A percentile compares a stretch with the other conserved stretches of the same genome.
phyloP scores from a whole-genome alignment of 2,797 vertebrate genomes.

The Amphiprion clarkii region DNA sequence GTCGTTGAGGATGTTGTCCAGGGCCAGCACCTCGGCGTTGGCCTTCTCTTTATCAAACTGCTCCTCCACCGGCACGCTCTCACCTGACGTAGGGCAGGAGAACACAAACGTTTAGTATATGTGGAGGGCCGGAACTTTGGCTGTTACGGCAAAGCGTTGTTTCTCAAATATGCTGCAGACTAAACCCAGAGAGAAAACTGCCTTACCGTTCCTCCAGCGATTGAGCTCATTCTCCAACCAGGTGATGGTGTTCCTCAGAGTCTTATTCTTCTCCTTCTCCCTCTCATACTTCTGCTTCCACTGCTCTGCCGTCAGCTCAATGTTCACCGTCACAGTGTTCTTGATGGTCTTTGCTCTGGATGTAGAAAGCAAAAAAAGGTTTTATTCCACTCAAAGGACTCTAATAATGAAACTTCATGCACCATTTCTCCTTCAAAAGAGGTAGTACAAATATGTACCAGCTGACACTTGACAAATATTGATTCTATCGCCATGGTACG shows the following conservation, averaged over 20 bases:
- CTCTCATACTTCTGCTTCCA: constrained; percentile 99
- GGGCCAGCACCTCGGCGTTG: constrained; percentile 91
- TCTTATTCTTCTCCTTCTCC: constrained; percentile 96
- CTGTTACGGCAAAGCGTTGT: too few relatives aligned
- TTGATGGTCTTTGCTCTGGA: constrained; percentile 98
- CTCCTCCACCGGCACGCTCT: constrained; percentile 94
- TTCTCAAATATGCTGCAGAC: too few relatives aligned
- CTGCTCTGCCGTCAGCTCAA: constrained; percentile 97
- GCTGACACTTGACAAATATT: too few relatives aligned
- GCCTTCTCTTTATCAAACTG: constrained; percentile 98
- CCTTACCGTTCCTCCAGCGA: constrained; percentile 95
- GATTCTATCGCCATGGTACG: too few relatives aligned
- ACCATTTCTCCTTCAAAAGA: too few relatives aligned
- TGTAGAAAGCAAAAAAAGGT: background rate
- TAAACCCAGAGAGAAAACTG: background rate
- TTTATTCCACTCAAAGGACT: background rate
- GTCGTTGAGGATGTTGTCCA: constrained; percentile 94
- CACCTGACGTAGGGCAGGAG: constrained; percentile 81
- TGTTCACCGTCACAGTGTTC: constrained; percentile 97
- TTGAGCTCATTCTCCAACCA: constrained; percentile 98
- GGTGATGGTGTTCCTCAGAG: constrained; percentile 92
- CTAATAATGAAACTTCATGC: background rate
- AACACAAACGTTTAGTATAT: rapidly evolving
- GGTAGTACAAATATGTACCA: too few relatives aligned
- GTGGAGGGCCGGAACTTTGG: background rate